These are phyloP conservation scores for Peromyscus maniculatus DNA, from an alignment of 2,113 vertebrate genomes.

Conservation along the genomic window DNA sequence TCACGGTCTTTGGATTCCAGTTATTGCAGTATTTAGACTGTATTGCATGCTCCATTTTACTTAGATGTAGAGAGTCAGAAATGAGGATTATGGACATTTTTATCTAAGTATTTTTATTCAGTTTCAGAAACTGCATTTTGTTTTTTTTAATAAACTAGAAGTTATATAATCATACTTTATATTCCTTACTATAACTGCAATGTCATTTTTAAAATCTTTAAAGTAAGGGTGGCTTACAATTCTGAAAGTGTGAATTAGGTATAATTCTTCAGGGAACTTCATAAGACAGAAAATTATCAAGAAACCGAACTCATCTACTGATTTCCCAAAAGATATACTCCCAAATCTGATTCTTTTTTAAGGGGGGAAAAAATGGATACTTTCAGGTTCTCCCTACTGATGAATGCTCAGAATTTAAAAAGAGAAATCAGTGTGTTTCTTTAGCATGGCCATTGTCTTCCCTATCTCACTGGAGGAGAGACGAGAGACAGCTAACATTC, in stretches of 20 bases:
- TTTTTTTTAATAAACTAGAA: constrained; percentile 21
- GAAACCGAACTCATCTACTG: constrained; percentile 59
- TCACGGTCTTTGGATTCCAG: neutral
- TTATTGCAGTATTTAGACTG: neutral
- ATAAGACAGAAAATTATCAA: constrained; percentile 28
- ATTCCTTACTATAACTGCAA: constrained; percentile 21
- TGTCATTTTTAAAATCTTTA: constrained; percentile 47
- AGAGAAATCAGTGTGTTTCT: neutral
- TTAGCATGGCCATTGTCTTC: neutral
- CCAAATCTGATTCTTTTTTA: constrained; percentile 22
- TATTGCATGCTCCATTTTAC: neutral
- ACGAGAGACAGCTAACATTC: neutral
- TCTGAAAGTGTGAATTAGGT: constrained; percentile 42
- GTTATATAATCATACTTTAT: constrained; percentile 32
- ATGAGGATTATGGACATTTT: neutral
- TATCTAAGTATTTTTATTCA: neutral
- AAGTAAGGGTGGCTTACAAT: constrained; percentile 48
- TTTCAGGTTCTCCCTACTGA: constrained; percentile 5
- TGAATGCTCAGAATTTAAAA: constrained; percentile 23
- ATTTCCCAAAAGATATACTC: constrained; percentile 38
- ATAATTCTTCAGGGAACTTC: constrained; percentile 41
- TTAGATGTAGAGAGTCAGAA: neutral
- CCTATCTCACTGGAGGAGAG: neutral
- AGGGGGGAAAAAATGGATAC: neutral
- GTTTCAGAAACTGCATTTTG: constrained; percentile 37